phyloP scores from a whole-genome alignment of 2,888 invertebrate species.

The Agrotis clavis region DNA sequence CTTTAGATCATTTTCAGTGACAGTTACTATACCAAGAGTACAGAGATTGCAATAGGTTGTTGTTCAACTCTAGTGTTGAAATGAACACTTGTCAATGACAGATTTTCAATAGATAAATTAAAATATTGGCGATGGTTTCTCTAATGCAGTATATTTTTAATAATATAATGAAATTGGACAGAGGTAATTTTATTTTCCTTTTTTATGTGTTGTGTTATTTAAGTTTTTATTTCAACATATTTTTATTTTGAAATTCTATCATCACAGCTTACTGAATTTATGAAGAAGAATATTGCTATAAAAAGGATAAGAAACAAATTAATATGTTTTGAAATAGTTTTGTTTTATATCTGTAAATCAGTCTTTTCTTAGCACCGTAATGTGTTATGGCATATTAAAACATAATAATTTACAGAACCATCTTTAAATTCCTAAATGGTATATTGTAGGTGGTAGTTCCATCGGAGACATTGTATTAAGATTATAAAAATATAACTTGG shows the following conservation, averaged over 20 bases:
- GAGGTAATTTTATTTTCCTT: neutral
- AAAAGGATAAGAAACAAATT: neutral
- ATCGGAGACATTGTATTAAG: no score
- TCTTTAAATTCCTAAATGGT: no score
- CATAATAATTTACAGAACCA: no score
- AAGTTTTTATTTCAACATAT: neutral
- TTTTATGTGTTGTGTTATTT: neutral
- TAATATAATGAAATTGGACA: neutral
- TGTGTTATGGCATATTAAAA: neutral
- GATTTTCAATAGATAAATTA: no score
- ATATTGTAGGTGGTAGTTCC: no score
- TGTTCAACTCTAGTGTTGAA: neutral
- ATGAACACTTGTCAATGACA: neutral
- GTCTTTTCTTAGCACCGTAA: neutral
- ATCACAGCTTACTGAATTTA: neutral
- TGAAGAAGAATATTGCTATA: neutral
- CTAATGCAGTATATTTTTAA: neutral
- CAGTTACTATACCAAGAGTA: neutral
- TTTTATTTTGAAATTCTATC: neutral
- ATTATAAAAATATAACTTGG: no score
- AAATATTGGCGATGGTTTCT: constrained; percentile 1
- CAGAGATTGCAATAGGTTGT: neutral
- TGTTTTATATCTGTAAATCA: neutral
- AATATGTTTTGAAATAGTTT: neutral
- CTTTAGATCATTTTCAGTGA: neutral